Conservation (phyloP, 2,113 vertebrate species). For the Entomyzon cyanotis region DNA sequence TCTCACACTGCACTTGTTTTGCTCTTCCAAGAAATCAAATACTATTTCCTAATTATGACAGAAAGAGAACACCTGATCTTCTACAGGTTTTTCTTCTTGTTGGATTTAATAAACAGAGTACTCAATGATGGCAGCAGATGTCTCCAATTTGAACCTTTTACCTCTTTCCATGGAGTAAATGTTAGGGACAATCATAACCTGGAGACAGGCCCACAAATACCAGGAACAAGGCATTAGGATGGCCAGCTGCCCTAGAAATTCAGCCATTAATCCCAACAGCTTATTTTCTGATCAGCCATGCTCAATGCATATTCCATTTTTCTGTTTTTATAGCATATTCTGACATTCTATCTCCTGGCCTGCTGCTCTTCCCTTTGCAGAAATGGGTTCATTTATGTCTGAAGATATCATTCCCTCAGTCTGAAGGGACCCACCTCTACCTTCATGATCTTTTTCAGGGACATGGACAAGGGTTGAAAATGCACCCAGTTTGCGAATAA, state of each 20-base stretch:
- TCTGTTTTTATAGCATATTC: not conserved
- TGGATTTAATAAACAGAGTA: slow-evolving; percentile 39
- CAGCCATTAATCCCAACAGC: not conserved
- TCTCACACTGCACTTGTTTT: not conserved
- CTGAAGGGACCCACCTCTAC: accelerated
- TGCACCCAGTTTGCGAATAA: accelerated
- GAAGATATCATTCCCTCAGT: not conserved
- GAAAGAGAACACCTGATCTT: slow-evolving; percentile 31
- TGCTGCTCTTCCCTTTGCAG: not conserved
- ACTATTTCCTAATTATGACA: slow-evolving; percentile 19
- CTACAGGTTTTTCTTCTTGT: not conserved
- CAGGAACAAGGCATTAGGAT: not conserved
- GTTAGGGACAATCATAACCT: slow-evolving; percentile 4
- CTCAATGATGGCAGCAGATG: slow-evolving; percentile 23
- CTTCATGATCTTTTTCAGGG: not conserved
- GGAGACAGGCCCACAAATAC: not conserved
- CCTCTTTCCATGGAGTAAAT: slow-evolving; percentile 13
- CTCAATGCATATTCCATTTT: not conserved
- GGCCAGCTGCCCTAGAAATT: slow-evolving; percentile 6
- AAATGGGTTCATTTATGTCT: not conserved
- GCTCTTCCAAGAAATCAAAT: not conserved
- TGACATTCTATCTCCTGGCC: not conserved
- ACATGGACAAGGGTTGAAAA: not conserved
- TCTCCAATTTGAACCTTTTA: slow-evolving; percentile 47
- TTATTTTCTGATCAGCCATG: not conserved